Base-by-base conservation (phyloP, 2,113 vertebrate genomes). In the Antechinus flavipes region DNA sequence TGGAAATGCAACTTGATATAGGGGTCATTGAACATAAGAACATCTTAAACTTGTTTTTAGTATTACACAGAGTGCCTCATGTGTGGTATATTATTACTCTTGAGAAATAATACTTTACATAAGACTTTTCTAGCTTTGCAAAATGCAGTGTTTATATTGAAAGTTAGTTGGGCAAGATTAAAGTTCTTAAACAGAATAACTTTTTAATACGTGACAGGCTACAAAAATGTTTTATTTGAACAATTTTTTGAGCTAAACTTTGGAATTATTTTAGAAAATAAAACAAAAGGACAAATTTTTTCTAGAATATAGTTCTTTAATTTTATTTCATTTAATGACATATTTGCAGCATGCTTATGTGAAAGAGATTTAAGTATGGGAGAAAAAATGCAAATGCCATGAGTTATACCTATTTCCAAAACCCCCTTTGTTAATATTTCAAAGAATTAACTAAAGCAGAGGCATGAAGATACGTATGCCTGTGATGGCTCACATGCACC, bases 381-480 rank as follows among this genome's bases (percentile, higher is more conserved):
- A 42, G 25, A 61, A 42, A 90, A 93, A 0, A 90, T 68, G 55
- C 97, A 97, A 90, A 50, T n/a, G 91, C 49, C 0, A 0, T 95
- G 55, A 94, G 47, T 26, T 94, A 92, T 54, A 25, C 26, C 54
- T 27, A 58, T 68, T 54, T 97, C 96, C 97, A 97, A 97, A 98
- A 98, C 12, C 4, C 0, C 61, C 30, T 35, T 68, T 35, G 16
- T 68, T 61, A 16, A 35, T 68, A 16, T 68, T 68, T 68, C 61
- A 68, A 27, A 68, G 61, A 68, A 68, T 68, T 3, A 35, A 12
- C 12, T 68, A 16, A 68, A 68, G 61, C 30, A 35, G 12, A 68
- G 61, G 12, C 35, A 30, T 30, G 9, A 61, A 30, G 58, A 61
- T 27, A 12, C 0, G 2, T 30, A 26, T 27, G 12, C 30, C 30